These are phyloP conservation scores for Trichopria drosophilae DNA, from an alignment of 2,888 invertebrate species.

Conservation along the genomic window DNA sequence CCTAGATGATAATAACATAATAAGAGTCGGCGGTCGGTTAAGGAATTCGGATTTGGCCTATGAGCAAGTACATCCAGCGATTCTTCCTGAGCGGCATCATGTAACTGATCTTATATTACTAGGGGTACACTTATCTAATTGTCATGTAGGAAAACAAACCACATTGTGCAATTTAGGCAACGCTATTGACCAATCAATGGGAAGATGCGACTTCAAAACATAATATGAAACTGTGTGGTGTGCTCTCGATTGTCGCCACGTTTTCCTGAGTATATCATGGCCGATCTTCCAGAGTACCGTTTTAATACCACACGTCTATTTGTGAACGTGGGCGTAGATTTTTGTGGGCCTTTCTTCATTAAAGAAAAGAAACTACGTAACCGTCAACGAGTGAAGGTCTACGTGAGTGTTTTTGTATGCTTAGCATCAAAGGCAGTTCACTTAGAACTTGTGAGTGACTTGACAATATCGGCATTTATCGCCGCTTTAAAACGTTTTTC, in stretches of 20 bases:
- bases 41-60: neutral
- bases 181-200: slow-evolving; percentile 23
- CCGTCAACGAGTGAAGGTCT: slow-evolving; percentile 25
- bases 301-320: neutral
- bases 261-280: slow-evolving; percentile 37
- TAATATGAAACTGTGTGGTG: slow-evolving; percentile 15
- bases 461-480: slow-evolving; percentile 30
- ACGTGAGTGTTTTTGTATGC: slow-evolving; percentile 31
- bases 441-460: slow-evolving; percentile 28
- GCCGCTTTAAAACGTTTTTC: slow-evolving; percentile 26
- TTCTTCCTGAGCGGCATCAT: slow-evolving; percentile 13
- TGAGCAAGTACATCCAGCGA: neutral
- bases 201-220: slow-evolving; percentile 12
- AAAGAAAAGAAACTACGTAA: slow-evolving; percentile 31
- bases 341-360: slow-evolving; percentile 30
- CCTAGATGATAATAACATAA: neutral
- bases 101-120: slow-evolving; percentile 10
- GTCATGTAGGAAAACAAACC: slow-evolving; percentile 20
- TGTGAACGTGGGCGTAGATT: slow-evolving; percentile 25
- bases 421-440: slow-evolving; percentile 28
- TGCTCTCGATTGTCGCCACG: slow-evolving; percentile 26
- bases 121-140: slow-evolving; percentile 2
- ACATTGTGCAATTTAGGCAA: slow-evolving; percentile 15
- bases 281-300: slow-evolving; percentile 36
- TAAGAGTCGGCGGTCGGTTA: slow-evolving; percentile 1